These are phyloP conservation scores for Rhabdomys pumilio DNA, from an alignment of 2,797 vertebrate species.

Conservation along the genomic window DNA sequence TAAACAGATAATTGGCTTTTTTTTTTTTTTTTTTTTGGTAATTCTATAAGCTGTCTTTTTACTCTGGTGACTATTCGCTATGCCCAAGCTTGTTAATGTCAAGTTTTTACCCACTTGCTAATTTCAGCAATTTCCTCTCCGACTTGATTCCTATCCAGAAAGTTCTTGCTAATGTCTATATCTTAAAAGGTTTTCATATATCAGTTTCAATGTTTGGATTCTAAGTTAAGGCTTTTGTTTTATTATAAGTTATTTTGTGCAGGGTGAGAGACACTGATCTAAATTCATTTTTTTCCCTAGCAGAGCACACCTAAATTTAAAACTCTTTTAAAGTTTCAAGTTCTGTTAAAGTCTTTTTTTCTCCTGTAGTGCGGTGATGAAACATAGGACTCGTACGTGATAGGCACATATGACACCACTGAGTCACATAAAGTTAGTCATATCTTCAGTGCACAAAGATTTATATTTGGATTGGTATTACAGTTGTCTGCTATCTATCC, in stretches of 20 bases:
- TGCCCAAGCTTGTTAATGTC: not conserved
- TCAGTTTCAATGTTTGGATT: not conserved
- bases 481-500: not conserved
- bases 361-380: not conserved
- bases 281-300: not conserved
- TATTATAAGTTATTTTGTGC: not conserved
- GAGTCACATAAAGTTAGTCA: not conserved
- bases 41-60: not conserved
- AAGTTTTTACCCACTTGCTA: not conserved
- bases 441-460: not conserved
- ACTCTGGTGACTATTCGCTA: not conserved
- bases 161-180: not conserved
- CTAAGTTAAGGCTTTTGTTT: not conserved
- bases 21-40: not conserved
- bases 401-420: not conserved
- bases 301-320: not conserved
- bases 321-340: not conserved
- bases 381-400: not conserved
- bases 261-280: not conserved
- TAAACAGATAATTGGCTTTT: not conserved
- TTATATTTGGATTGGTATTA: not conserved
- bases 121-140: not conserved
- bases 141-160: not conserved
- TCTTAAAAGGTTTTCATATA: not conserved
- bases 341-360: not conserved